These are phyloP conservation scores for Zosterops japonicus DNA, from an alignment of 2,113 vertebrate genomes.

Conservation along the genomic window DNA sequence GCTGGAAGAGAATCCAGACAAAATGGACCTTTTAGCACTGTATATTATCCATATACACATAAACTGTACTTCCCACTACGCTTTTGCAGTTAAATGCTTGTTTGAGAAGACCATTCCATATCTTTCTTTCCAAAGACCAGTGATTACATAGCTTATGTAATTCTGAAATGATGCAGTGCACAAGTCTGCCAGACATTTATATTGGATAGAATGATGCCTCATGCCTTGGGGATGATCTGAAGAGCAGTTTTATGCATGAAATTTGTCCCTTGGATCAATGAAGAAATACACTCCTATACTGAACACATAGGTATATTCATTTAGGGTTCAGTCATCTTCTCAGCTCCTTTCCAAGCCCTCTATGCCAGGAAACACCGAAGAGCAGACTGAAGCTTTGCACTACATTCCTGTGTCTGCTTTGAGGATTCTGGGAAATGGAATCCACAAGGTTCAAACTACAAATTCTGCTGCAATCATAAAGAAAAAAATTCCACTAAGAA, in stretches of 20 bases:
- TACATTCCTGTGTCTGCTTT: background rate
- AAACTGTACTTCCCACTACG: background rate
- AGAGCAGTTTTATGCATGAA: background rate
- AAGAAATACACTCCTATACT: background rate
- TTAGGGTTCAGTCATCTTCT: background rate
- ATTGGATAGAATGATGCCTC: background rate
- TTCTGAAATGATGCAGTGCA: background rate
- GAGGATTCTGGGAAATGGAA: background rate
- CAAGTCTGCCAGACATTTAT: background rate
- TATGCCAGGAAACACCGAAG: background rate
- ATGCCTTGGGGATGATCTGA: background rate
- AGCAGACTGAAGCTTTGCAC: background rate
- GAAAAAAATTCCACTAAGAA: background rate
- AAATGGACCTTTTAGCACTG: background rate
- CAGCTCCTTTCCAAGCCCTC: background rate
- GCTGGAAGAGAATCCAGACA: background rate
- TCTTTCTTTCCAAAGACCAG: background rate
- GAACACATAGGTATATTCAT: background rate
- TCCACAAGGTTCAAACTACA: background rate
- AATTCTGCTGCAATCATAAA: background rate
- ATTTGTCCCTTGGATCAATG: background rate
- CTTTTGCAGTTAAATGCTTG: background rate
- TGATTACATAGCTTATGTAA: background rate
- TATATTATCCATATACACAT: fast-evolving
- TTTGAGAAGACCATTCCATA: background rate